phyloP scores from a whole-genome alignment of 2,888 invertebrate genomes.

The Biston stratarius region DNA sequence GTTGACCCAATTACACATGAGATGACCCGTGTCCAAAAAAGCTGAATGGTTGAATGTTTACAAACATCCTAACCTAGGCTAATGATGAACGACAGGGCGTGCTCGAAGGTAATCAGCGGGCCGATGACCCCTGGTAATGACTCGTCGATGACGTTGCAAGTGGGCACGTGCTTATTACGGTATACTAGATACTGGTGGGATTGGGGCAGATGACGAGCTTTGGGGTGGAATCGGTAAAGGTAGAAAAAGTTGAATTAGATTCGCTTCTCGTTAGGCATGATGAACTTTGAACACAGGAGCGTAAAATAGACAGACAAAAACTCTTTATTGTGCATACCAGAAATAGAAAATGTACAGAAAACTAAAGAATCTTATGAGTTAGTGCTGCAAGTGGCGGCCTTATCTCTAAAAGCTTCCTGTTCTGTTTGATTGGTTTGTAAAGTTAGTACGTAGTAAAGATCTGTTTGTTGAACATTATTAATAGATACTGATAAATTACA shows the following conservation, averaged over 20 bases:
- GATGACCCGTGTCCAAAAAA: constrained; percentile 63
- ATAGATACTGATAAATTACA: no score
- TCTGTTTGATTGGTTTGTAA: no score
- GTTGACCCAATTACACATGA: constrained; percentile 68
- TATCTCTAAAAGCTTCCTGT: no score
- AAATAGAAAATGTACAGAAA: no score
- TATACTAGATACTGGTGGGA: constrained; percentile 56
- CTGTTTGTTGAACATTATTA: no score
- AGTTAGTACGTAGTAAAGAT: no score
- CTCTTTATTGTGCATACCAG: no score
- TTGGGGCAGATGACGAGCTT: constrained; percentile 33
- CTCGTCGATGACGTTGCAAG: constrained; percentile 84
- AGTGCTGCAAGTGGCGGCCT: no score
- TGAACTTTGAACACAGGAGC: no score
- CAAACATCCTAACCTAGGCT: constrained; percentile 86
- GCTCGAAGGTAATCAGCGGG: constrained; percentile 81
- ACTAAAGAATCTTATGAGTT: no score
- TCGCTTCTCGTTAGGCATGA: no score
- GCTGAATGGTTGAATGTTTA: constrained; percentile 80
- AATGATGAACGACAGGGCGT: constrained; percentile 85
- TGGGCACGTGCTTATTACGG: constrained; percentile 69
- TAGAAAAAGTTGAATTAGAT: background rate
- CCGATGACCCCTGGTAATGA: constrained; percentile 84
- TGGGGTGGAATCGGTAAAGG: constrained; percentile 16
- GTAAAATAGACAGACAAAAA: no score